phyloP scores from a whole-genome alignment of 2,888 invertebrate species.

The Cabera pusaria region DNA sequence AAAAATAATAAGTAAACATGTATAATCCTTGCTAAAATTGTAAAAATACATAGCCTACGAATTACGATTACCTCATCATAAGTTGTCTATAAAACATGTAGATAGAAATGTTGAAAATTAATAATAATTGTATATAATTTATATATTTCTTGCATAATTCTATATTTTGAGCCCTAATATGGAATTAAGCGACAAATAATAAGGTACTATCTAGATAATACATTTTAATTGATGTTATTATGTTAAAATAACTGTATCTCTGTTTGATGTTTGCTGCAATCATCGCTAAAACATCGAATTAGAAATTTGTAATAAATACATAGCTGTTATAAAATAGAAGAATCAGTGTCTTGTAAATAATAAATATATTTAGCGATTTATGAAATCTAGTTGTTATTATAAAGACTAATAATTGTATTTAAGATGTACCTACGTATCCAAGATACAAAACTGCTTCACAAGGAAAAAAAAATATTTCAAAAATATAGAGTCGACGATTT shows the following conservation, averaged over 20 bases:
- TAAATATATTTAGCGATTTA: slow-evolving; percentile 10
- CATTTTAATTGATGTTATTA: too few relatives aligned
- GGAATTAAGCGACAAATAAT: slow-evolving; percentile 30
- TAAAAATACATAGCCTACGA: too few relatives aligned
- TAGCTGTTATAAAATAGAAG: background rate
- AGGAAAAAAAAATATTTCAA: slow-evolving; percentile 1
- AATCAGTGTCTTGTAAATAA: slow-evolving; percentile 13
- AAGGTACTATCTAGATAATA: too few relatives aligned
- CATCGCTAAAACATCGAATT: slow-evolving; percentile 27
- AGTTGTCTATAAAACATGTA: too few relatives aligned
- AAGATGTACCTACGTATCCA: too few relatives aligned
- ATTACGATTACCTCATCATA: too few relatives aligned
- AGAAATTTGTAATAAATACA: slow-evolving; percentile 11
- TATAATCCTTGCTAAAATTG: too few relatives aligned
- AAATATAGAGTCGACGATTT: slow-evolving; percentile 2
- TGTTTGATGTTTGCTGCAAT: slow-evolving; percentile 2
- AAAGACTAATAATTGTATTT: slow-evolving; percentile 24
- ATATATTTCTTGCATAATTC: slow-evolving; percentile 39
- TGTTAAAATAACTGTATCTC: too few relatives aligned
- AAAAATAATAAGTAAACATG: too few relatives aligned
- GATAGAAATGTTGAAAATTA: slow-evolving; percentile 14
- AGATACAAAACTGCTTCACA: slow-evolving; percentile 22
- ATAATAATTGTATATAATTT: slow-evolving; percentile 26
- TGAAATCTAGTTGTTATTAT: slow-evolving; percentile 16
- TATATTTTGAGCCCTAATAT: slow-evolving; percentile 59